Evolutionary conservation across 2,888 invertebrate species (phyloP), one percentile per base, ranked within the genome.

Genomic region (Cerastoderma edule): DNA sequence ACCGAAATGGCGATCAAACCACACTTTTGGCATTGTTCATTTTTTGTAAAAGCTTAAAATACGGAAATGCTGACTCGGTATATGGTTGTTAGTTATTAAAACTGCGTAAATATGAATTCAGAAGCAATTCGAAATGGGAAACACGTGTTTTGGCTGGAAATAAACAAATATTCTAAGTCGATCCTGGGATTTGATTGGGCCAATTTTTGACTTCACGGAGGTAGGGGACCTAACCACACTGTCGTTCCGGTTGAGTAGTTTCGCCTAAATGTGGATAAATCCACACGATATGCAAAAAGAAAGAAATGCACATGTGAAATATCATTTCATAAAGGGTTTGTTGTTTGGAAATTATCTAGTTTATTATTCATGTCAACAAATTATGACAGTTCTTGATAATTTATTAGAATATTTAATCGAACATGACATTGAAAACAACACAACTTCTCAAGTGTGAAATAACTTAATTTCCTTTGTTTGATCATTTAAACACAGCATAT

Each of bases 1-100:
- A 84, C 85, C 87, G 89, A 89, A 89, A 89, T 89, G 89, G 89
- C 89, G 89, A 88, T 89, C 88, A 88, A 89, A 88, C 80, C 82
- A 87, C 86, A 87, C 87, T 86, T 89, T 86, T 86, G 80, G 83
- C 81, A 83, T 83, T 78, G 79, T 83, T 80, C 82, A 82, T 64
- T 79, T 77, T 75, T 72, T 78, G 74, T 67, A 72, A 63, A 50
- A 22, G 50, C 33, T 32, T 39, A 24, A 30, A 32, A 50, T 8
- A 28, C 10, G 2, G 6, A 16, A 5, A 50, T n/a, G 5, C 22
- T 50, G 50, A 35, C 5, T 50, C 16, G 50, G 24, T 50, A 44
- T 6, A 46, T 39, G 53, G 16, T 27, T 33, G 10, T n/a, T 53
- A 57, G 8, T 32, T 16, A 2, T 60, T 35, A 24, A 13, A 50